Conservation (phyloP, 2,888 invertebrate genomes). For the Apodemia zela region DNA sequence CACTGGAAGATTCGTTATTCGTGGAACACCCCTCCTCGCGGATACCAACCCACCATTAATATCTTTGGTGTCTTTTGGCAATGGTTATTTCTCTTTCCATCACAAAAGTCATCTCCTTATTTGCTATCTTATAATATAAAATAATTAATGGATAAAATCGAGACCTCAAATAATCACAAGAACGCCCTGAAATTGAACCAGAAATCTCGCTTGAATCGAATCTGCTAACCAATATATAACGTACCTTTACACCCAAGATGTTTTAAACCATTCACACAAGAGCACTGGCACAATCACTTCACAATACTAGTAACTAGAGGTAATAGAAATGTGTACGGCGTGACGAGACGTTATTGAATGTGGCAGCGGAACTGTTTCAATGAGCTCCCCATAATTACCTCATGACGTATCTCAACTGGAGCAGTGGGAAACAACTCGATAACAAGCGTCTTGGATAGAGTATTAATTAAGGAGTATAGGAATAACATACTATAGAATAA, state of each 20-base stretch:
- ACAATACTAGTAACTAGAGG: not conserved
- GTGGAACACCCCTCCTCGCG: too few species aligned
- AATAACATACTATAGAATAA: too few species aligned
- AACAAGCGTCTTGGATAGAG: not conserved
- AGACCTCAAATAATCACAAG: too few species aligned
- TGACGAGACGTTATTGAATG: constrained; percentile 20
- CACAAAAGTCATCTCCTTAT: too few species aligned
- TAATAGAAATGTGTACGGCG: constrained; percentile 16
- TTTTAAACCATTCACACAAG: not conserved
- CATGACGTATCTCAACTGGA: not conserved
- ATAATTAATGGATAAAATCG: too few species aligned
- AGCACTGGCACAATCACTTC: constrained; percentile 4
- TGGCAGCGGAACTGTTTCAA: constrained; percentile 12
- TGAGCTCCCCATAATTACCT: constrained; percentile 10
- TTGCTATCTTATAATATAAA: too few species aligned
- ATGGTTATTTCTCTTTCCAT: too few species aligned
- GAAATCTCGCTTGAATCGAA: too few species aligned
- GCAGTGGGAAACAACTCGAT: not conserved
- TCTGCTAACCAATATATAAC: not conserved
- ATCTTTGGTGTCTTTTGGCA: too few species aligned
- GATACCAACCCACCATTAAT: too few species aligned
- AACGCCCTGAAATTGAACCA: too few species aligned
- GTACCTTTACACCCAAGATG: not conserved
- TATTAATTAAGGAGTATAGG: not conserved
- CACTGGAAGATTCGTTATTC: too few species aligned